phyloP scores from a whole-genome alignment of 1,140 invertebrate species.

The Musca vetustissima region DNA sequence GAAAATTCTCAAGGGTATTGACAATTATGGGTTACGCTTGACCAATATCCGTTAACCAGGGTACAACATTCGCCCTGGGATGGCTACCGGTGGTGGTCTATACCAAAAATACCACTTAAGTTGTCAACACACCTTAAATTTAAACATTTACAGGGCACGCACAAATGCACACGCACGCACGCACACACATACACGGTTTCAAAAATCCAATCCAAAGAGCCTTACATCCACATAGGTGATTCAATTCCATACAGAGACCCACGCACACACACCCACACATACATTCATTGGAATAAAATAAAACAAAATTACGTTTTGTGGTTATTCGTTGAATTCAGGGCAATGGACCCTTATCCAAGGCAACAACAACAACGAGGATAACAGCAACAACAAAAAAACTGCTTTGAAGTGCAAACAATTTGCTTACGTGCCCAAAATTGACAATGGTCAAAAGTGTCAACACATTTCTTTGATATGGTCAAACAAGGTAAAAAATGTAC shows the following conservation, averaged over 20 bases:
- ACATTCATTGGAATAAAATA: too few species aligned
- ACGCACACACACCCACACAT: too few species aligned
- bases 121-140: constrained; percentile 16
- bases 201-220: too few species aligned
- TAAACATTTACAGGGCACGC: neutral
- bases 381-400: too few species aligned
- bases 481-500: too few species aligned
- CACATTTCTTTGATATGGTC: constrained; percentile 1
- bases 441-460: constrained; percentile 22
- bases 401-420: constrained; percentile 24
- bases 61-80: neutral
- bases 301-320: too few species aligned
- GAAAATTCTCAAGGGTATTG: constrained; percentile 9
- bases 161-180: neutral
- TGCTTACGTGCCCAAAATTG: constrained; percentile 23
- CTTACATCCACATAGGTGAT: too few species aligned
- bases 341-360: neutral
- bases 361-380: neutral
- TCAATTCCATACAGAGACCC: too few species aligned
- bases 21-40: constrained; percentile 23
- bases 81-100: neutral
- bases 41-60: neutral
- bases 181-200: neutral
- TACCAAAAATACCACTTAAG: constrained; percentile 12
- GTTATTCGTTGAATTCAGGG: neutral